Base-by-base conservation (phyloP, 2,797 vertebrate species). In the Pagetopsis macropterus region DNA sequence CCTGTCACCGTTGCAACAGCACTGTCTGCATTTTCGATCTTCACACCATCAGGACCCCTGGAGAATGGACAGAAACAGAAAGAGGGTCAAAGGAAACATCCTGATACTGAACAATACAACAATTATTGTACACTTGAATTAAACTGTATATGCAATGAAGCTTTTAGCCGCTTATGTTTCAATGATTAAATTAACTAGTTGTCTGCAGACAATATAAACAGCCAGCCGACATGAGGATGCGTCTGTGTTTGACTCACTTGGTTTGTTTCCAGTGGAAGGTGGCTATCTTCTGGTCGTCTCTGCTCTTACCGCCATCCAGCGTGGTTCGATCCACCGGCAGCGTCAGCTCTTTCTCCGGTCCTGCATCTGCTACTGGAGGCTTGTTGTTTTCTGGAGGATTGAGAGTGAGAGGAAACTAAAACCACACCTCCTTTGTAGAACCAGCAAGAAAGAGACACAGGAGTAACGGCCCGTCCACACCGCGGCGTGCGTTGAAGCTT, bases 271-370 rank as follows among this genome's bases (percentile, higher is more conserved):
- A 99, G 70, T 95, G 95, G 81, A 95, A 99, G 6, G 93, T 95
- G 65, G 84, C 87, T 1, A 99, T 99, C 87, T 96, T 97, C 94
- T 99, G 98, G 91, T 99, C 98, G 21, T 99, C 98, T 0, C 84
- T 94, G 92, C 98, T 99, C 88, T 96, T 98, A 84, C 95, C 98
- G 87, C 97, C 98, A 55, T 99, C 97, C 85, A 99, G 92, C 12
- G 93, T 97, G 70, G 98, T 99, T 74, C 94, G 95, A 79, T 99
- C 98, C 14, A 99, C 95, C 0, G 98, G 98, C 70, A 98, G 94
- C 9, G 95, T 99, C 85, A 99, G 92, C 85, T 99, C 98, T 78
- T 99, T 99, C 90, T 99, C 97, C 21, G 98, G 98, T 56, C 98
- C 98, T 23, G 98, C 96, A 57, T 99, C 95, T 3, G 98, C 97